A percentile compares a stretch with the other conserved stretches of the same genome.
phyloP scores from a whole-genome alignment of 2,888 invertebrate genomes.

The Muscina levida region DNA sequence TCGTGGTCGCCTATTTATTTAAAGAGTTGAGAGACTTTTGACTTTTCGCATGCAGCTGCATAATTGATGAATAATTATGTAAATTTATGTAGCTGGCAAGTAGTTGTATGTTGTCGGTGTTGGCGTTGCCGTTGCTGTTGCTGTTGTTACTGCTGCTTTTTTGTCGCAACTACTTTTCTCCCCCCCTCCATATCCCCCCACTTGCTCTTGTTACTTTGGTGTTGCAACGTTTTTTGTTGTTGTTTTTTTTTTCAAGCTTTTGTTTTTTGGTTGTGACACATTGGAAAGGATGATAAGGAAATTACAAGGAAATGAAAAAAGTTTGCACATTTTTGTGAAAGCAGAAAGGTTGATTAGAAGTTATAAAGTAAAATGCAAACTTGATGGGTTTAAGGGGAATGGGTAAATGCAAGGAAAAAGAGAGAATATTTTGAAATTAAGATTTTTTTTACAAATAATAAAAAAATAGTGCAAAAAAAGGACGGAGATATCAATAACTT shows the following conservation, averaged over 20 bases:
- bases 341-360: background rate
- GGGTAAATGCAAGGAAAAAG: too few relatives aligned
- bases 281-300: constrained; percentile 25
- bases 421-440: too few relatives aligned
- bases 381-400: background rate
- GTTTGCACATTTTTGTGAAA: background rate
- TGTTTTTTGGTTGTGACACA: constrained; percentile 16
- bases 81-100: constrained; percentile 38
- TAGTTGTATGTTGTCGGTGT: too few relatives aligned
- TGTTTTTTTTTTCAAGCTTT: constrained; percentile 35
- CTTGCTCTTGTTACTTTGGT: too few relatives aligned
- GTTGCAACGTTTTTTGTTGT: constrained; percentile 19
- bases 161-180: too few relatives aligned
- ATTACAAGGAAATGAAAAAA: constrained; percentile 37
- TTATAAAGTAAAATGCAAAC: background rate
- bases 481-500: too few relatives aligned
- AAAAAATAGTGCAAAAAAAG: too few relatives aligned
- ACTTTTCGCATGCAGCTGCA: constrained; percentile 58
- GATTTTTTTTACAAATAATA: too few relatives aligned
- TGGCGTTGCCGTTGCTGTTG: background rate
- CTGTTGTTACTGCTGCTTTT: background rate
- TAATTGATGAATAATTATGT: constrained; percentile 65
- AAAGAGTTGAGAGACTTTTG: constrained; percentile 24
- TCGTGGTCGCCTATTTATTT: constrained; percentile 14
- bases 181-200: too few relatives aligned